Conservation (phyloP, 2,113 vertebrate genomes). For the Guaruba guarouba region DNA sequence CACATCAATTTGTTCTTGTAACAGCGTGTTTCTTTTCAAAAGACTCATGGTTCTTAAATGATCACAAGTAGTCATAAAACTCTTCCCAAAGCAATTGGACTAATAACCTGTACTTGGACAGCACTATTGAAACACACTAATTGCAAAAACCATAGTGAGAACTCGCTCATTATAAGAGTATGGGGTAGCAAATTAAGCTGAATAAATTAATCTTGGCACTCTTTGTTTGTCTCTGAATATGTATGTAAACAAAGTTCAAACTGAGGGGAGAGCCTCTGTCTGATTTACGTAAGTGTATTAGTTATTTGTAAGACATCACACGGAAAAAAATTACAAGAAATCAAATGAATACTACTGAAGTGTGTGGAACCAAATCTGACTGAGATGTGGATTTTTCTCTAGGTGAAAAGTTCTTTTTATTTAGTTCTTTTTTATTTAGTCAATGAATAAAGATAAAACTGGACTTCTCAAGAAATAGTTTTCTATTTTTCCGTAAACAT, state of each 20-base stretch:
- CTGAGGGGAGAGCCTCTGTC: neutral
- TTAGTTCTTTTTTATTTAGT: neutral
- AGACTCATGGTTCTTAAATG: neutral
- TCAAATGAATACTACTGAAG: neutral
- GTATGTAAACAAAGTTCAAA: slow-evolving; percentile 10
- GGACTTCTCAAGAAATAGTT: neutral
- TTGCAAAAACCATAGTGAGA: neutral
- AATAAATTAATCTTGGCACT: slow-evolving; percentile 45
- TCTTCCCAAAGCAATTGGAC: slow-evolving; percentile 45
- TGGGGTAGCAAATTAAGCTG: slow-evolving; percentile 43
- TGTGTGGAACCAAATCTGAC: neutral
- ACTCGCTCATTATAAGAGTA: neutral
- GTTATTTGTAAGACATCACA: neutral
- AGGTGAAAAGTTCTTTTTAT: neutral
- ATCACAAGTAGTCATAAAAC: slow-evolving; percentile 38
- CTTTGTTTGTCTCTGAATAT: slow-evolving; percentile 7
- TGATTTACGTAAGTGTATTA: neutral
- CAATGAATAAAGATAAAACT: neutral
- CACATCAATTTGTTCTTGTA: neutral
- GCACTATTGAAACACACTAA: slow-evolving; percentile 7
- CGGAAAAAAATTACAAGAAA: neutral
- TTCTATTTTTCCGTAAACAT: neutral
- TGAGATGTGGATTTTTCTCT: neutral
- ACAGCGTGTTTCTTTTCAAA: slow-evolving; percentile 41
- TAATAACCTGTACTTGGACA: slow-evolving; percentile 6